Conservation (phyloP, 1,140 invertebrate genomes). For the Drosophila lini region DNA sequence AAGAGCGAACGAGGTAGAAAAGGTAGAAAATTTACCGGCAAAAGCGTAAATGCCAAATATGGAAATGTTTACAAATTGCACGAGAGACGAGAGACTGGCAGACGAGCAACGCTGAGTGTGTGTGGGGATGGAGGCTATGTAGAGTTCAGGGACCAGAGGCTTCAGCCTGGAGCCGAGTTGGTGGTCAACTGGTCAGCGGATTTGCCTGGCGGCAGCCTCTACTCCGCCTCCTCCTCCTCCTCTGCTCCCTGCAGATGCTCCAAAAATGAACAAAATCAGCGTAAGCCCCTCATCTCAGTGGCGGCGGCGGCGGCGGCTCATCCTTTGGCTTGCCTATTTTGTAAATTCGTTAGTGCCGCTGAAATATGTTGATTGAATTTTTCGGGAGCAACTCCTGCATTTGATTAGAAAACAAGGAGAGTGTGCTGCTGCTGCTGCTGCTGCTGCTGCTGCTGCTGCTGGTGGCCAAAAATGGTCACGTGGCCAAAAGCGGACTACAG, state of each 20-base stretch:
- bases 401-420: slow-evolving; percentile 72
- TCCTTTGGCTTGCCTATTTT: slow-evolving; percentile 84
- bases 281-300: slow-evolving; percentile 51
- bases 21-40: slow-evolving; percentile 51
- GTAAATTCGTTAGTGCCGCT: slow-evolving; percentile 84
- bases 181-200: slow-evolving; percentile 68
- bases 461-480: slow-evolving; percentile 23
- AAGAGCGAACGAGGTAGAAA: slow-evolving; percentile 38
- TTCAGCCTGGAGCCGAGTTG: slow-evolving; percentile 14
- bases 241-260: slow-evolving; percentile 45
- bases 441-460: slow-evolving; percentile 1
- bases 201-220: slow-evolving; percentile 57
- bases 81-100: slow-evolving; percentile 56
- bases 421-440: slow-evolving; percentile 23
- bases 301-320: slow-evolving; percentile 55
- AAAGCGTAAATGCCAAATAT: slow-evolving; percentile 70
- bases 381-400: slow-evolving; percentile 81
- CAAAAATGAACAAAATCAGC: slow-evolving; percentile 78
- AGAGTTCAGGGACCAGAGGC: background rate
- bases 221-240: background rate
- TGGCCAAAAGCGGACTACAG: slow-evolving; percentile 44
- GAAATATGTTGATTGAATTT: slow-evolving; percentile 84
- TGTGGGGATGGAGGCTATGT: slow-evolving; percentile 1
- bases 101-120: slow-evolving; percentile 28
- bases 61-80: slow-evolving; percentile 83